A percentile compares a stretch with the other conserved stretches of the same genome.
phyloP scores from a whole-genome alignment of 2,888 invertebrate species.

The Timema cristinae region DNA sequence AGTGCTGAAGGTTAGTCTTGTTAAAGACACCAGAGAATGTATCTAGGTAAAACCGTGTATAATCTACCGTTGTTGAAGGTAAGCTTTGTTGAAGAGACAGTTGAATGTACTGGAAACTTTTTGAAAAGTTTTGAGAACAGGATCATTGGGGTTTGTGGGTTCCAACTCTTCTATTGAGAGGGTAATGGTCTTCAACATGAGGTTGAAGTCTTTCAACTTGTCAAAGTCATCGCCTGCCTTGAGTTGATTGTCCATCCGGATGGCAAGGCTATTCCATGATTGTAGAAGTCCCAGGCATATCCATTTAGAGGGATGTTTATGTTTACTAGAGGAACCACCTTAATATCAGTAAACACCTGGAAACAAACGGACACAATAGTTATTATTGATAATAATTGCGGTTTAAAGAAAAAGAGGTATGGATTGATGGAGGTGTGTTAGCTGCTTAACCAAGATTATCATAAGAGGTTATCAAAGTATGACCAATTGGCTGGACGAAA shows the following conservation, averaged over 20 bases:
- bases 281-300: slow-evolving; percentile 25
- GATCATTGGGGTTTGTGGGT: slow-evolving; percentile 8
- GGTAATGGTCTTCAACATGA: slow-evolving; percentile 14
- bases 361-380: neutral
- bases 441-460: no score
- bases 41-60: no score
- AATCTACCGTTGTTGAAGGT: no score
- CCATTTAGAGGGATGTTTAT: slow-evolving; percentile 13
- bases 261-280: slow-evolving; percentile 18
- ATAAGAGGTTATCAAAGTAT: no score
- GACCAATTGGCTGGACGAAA: no score
- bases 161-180: slow-evolving; percentile 9
- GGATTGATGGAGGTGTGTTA: no score
- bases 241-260: slow-evolving; percentile 18
- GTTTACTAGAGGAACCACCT: slow-evolving; percentile 17
- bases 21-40: neutral
- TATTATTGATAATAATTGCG: no score
- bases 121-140: slow-evolving; percentile 8
- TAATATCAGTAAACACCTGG: slow-evolving; percentile 20
- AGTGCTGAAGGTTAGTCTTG: neutral
- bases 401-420: no score
- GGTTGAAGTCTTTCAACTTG: slow-evolving; percentile 6
- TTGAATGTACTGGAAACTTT: neutral
- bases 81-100: slow-evolving; percentile 2
- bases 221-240: slow-evolving; percentile 17